phyloP scores from a whole-genome alignment of 2,113 vertebrate genomes.

The Bothrops jararaca region DNA sequence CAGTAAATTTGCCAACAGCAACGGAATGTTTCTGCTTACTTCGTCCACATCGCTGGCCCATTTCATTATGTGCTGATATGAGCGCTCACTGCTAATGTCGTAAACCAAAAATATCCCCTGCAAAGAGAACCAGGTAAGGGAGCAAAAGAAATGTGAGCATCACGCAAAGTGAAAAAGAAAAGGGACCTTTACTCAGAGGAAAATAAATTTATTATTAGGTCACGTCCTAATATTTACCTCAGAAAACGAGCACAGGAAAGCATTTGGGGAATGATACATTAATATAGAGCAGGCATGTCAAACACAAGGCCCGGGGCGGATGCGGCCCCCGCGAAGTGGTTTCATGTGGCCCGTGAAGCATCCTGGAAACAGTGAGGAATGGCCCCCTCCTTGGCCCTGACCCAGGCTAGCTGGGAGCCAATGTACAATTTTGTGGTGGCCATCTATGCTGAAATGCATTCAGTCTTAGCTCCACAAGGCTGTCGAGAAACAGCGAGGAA shows the following conservation, averaged over 20 bases:
- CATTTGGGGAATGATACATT: background rate
- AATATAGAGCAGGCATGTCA: background rate
- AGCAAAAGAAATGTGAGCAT: background rate
- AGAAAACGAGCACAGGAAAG: background rate
- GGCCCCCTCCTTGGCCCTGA: too few relatives aligned
- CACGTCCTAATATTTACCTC: background rate
- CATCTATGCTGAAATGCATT: too few relatives aligned
- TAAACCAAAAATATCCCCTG: slow-evolving; percentile 98
- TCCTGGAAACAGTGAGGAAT: too few relatives aligned
- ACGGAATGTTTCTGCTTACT: slow-evolving; percentile 66
- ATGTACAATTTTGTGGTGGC: too few relatives aligned
- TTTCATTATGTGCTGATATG: slow-evolving; percentile 98
- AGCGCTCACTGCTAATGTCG: slow-evolving; percentile 94
- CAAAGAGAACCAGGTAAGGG: slow-evolving; percentile 1
- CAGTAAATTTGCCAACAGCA: background rate
- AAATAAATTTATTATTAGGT: background rate
- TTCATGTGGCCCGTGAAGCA: too few relatives aligned
- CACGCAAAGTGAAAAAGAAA: background rate
- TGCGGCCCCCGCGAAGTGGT: too few relatives aligned
- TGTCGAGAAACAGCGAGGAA: too few relatives aligned
- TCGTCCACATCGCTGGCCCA: slow-evolving; percentile 98
- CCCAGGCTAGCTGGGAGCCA: too few relatives aligned
- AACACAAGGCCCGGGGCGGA: too few relatives aligned
- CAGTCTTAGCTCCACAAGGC: too few relatives aligned
- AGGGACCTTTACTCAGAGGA: background rate